phyloP scores from a whole-genome alignment of 2,113 vertebrate species.

The Elaphurus davidianus region DNA sequence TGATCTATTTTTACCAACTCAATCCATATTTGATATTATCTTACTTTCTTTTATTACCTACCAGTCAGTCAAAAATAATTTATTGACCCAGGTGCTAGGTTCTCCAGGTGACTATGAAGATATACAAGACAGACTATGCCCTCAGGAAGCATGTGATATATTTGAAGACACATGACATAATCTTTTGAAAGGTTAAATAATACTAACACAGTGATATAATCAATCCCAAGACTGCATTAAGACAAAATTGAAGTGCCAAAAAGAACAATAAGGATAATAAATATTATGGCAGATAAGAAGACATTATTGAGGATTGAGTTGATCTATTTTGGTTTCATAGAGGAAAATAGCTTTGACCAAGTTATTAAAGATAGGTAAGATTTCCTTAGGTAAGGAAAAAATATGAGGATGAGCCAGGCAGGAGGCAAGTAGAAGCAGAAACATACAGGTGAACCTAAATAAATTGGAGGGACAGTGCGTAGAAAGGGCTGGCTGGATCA shows the following conservation, averaged over 20 bases:
- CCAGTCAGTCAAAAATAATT: slow-evolving; percentile 4
- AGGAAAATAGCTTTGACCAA: slow-evolving; percentile 20
- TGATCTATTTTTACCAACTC: slow-evolving; percentile 23
- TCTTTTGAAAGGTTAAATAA: slow-evolving; percentile 65
- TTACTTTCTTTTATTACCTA: slow-evolving; percentile 26
- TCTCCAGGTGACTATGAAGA: not conserved
- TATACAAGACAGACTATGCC: not conserved
- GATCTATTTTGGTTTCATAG: slow-evolving; percentile 9
- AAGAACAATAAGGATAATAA: slow-evolving; percentile 59
- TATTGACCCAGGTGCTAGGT: not conserved
- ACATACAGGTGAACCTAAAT: not conserved
- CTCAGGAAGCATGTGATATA: slow-evolving; percentile 21
- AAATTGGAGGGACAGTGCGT: not conserved
- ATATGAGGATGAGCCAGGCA: not conserved
- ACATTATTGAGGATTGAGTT: not conserved
- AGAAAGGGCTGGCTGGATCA: not conserved
- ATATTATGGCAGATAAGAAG: slow-evolving; percentile 45
- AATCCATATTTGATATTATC: slow-evolving; percentile 38
- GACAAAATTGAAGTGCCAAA: slow-evolving; percentile 61
- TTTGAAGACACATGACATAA: slow-evolving; percentile 45
- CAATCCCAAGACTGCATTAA: slow-evolving; percentile 55
- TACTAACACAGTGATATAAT: slow-evolving; percentile 53
- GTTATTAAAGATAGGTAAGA: not conserved
- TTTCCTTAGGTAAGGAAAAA: not conserved
- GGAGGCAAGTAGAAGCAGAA: not conserved